Evolutionary conservation across 2,888 invertebrate species (phyloP).

Genomic region (Eudemis profundana): DNA sequence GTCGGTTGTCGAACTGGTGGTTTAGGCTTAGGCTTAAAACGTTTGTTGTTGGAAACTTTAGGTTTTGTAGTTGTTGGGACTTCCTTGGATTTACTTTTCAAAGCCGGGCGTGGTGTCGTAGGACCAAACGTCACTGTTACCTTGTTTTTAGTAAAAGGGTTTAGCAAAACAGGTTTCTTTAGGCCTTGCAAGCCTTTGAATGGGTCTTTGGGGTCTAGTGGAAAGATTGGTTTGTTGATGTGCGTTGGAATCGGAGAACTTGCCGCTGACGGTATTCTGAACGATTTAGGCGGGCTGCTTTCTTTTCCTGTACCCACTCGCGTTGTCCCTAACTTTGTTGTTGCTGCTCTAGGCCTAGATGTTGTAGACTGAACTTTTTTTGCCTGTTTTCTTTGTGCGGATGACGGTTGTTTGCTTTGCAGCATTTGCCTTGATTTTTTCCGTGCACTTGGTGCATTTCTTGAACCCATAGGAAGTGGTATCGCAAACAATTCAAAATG

Average conservation of each 20-base stretch:
- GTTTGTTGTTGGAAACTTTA: conserved; percentile 9
- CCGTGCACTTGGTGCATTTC: not conserved
- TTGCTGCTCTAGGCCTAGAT: conserved; percentile 22
- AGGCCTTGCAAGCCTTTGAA: conserved; percentile 10
- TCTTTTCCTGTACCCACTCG: conserved; percentile 29
- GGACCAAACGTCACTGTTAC: conserved; percentile 57
- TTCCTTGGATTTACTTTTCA: conserved; percentile 11
- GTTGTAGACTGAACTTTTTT: conserved; percentile 1
- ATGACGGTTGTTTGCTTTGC: conserved; percentile 18
- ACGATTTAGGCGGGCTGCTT: conserved; percentile 39
- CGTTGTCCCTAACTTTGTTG: conserved; percentile 13
- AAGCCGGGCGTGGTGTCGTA: conserved; percentile 40
- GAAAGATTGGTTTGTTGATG: conserved; percentile 54
- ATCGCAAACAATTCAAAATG: conserved; percentile 35
- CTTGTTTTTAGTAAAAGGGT: conserved; percentile 49
- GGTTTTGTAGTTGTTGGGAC: conserved; percentile 15
- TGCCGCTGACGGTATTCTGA: conserved; percentile 56
- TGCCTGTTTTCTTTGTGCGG: conserved; percentile 8
- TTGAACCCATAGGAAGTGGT: conserved; percentile 27
- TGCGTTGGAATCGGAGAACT: conserved; percentile 55
- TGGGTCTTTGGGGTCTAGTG: conserved; percentile 42
- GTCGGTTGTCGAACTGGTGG: conserved; percentile 27
- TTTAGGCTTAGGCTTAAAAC: conserved; percentile 30
- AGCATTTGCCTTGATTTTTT: conserved; percentile 1
- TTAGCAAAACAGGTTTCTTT: conserved; percentile 47